These are phyloP conservation scores for Fissipunctia ypsillon DNA, from an alignment of 2,888 invertebrate genomes.

Conservation along the genomic window DNA sequence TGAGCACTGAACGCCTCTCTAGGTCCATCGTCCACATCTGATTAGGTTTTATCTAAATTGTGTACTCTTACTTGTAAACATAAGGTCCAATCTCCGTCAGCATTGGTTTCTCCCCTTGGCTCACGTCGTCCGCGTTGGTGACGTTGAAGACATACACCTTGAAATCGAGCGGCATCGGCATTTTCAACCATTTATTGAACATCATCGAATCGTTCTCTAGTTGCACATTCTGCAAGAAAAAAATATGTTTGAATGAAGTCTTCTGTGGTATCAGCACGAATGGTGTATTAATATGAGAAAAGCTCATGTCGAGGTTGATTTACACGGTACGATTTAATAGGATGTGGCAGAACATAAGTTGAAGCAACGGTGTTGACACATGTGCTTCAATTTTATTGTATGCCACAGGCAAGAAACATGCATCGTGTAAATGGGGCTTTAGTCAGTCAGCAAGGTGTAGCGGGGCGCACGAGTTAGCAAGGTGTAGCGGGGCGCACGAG, in stretches of 20 bases:
- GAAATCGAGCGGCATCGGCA: conserved; percentile 90
- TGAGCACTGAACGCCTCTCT: too few species aligned
- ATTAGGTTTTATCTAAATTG: too few species aligned
- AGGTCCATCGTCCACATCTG: too few species aligned
- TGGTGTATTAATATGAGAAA: background rate
- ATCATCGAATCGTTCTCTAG: conserved; percentile 89
- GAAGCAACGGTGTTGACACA: too few species aligned
- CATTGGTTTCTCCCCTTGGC: conserved; percentile 88
- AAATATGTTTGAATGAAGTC: background rate
- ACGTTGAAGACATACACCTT: conserved; percentile 91
- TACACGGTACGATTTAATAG: background rate
- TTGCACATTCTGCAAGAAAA: conserved; percentile 87
- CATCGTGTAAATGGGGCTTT: too few species aligned
- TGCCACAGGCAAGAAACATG: too few species aligned
- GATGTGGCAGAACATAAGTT: too few species aligned
- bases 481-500: too few species aligned
- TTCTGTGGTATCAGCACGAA: background rate
- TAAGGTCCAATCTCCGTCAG: conserved; percentile 92
- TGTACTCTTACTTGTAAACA: conserved; percentile 90
- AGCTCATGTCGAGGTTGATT: background rate
- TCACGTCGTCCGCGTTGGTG: conserved; percentile 90
- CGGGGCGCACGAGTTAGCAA: too few species aligned
- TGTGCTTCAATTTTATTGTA: too few species aligned
- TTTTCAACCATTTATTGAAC: conserved; percentile 91
- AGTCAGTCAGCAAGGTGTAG: too few species aligned